A percentile compares a stretch with the other conserved stretches of the same genome.
Conservation (phyloP, 2,888 invertebrate genomes). For the Bursaphelenchus okinawaensis region DNA sequence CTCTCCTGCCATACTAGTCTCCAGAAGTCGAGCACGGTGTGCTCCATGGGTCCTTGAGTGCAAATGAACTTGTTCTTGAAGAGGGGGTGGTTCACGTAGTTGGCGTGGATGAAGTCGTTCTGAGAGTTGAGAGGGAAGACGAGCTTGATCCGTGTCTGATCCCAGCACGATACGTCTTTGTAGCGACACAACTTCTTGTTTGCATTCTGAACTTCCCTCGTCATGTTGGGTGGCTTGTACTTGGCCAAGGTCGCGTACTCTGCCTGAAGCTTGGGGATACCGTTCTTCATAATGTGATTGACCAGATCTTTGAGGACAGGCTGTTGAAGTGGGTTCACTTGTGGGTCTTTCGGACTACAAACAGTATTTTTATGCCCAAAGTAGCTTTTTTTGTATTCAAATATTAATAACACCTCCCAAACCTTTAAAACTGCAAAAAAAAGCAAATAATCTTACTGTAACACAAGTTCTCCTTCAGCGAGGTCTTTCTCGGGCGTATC, state of each 20-base stretch:
- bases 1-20: slow-evolving; percentile 25
- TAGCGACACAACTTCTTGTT: background rate
- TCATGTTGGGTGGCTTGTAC: background rate
- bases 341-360: background rate
- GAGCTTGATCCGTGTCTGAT: background rate
- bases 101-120: slow-evolving; percentile 42
- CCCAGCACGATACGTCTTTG: background rate
- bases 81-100: slow-evolving; percentile 31
- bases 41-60: slow-evolving; percentile 37
- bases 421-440: no score
- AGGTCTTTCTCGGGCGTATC: no score
- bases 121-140: background rate
- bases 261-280: background rate
- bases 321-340: background rate
- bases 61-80: slow-evolving; percentile 7
- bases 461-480: no score
- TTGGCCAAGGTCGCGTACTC: background rate
- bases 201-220: background rate
- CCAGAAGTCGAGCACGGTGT: slow-evolving; percentile 42
- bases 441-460: no score
- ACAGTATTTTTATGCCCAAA: no score
- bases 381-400: no score
- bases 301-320: background rate
- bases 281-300: background rate
- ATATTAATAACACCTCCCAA: no score